Evolutionary conservation across 2,113 vertebrate genomes (phyloP), one percentile per base, ranked within the genome.

Genomic region (Delphinus delphis): DNA sequence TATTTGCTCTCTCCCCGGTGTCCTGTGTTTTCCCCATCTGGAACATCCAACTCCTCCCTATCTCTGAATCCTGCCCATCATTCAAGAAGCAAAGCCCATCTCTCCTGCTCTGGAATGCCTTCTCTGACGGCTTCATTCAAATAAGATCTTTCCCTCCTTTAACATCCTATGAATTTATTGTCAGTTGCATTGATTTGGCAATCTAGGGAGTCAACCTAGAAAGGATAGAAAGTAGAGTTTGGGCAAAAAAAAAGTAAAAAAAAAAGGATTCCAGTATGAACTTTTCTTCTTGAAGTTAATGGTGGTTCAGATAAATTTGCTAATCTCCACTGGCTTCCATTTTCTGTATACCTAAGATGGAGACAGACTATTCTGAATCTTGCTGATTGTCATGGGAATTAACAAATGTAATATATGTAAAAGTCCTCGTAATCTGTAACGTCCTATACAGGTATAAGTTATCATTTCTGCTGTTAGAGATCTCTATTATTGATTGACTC

Each of bases 311-410:
- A 28, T 41, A 92, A 58, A 21, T 81, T 92, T 88, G 73, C 68
- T 47, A 79, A 81, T 70, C n/a, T 81, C 58, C 33, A 58, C 17
- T 85, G 67, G 47, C 1, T 80, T 70, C 67, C n/a, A 28, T 62
- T 95, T 92, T 85, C 5, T 77, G 2, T n/a, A 74, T 77, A 82
- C 1, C 23, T 62, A 60, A 80, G 91, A 83, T 71, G 23, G 38
- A 80, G 67, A 85, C 31, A 81, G 71, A 79, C 38, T 53, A 38
- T 67, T 95, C 44, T 90, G 17, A 80, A 13, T 84, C 50, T 10
- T 53, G 21, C 20, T 97, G 58, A 5, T 84, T 87, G 50, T 67
- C 71, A 44, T 55, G 21, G 38, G 28, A 8, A 90, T 95, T 87
- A 93, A 77, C 79, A 67, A 74, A 50, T 14, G 7, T 68, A 62